Evolutionary conservation across 2,113 vertebrate genomes (phyloP).

Genomic region (Atractosteus spatula): DNA sequence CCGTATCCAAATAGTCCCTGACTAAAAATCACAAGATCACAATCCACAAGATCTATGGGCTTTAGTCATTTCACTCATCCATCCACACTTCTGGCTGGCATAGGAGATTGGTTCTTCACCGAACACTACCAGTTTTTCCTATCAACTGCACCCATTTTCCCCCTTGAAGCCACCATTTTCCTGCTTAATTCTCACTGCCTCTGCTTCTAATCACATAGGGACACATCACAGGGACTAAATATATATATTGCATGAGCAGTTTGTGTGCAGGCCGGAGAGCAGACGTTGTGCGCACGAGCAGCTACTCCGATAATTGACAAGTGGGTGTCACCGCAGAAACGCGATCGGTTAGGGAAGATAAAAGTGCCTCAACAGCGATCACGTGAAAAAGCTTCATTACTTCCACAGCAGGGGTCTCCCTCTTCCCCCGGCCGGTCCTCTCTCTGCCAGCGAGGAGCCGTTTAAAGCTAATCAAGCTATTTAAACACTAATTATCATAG

Average conservation of each 20-base stretch:
- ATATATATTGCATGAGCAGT: background rate
- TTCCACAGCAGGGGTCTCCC: constrained; percentile 59
- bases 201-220: no score
- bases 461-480: constrained; percentile 1
- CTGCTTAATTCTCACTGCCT: background rate
- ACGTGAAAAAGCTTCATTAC: constrained; percentile 69
- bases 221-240: no score
- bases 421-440: background rate
- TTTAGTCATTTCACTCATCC: no score
- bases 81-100: background rate
- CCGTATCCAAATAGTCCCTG: no score
- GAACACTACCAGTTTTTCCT: background rate
- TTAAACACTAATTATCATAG: constrained; percentile 7
- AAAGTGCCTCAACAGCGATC: constrained; percentile 63
- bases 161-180: background rate
- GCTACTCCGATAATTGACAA: background rate
- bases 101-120: background rate
- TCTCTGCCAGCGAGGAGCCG: background rate
- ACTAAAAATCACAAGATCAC: no score
- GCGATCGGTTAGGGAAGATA: constrained; percentile 66
- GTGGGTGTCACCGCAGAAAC: constrained; percentile 62
- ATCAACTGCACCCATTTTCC: background rate
- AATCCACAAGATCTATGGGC: no score
- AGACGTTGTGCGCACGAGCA: background rate
- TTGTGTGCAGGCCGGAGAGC: background rate